Evolutionary conservation across 2,888 invertebrate species (phyloP), one percentile per base, ranked within the genome.

Genomic region (Megalurothrips usitatus): DNA sequence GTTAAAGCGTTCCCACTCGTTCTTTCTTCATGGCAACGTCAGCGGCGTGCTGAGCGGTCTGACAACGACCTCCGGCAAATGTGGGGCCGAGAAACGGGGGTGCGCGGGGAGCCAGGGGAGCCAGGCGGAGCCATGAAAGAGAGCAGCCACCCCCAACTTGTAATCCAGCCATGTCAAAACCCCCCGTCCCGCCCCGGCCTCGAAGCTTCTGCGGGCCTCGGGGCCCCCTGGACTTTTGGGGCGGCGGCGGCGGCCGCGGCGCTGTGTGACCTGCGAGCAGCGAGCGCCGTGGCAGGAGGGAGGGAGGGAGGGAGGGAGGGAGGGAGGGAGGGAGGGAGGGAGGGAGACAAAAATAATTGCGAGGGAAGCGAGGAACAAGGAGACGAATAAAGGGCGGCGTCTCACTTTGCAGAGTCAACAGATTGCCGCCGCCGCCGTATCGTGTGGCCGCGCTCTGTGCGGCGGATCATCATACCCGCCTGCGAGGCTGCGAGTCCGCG

Each of bases 71-170:
- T 9, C 10, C 49, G n/a, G n/a, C n/a, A n/a, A n/a, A n/a, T n/a
- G 52, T 10, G 52, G 10, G 6, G 10, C 19, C 14, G 52, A 12
- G 52, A 17, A n/a, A n/a, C n/a, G 52, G 19, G 6, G 52, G 17
- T 8, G 14, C 58, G 58, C 14, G 58, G 58, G 58, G 58, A 6
- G 17, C 17, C 14, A 14, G 58, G 58, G 58, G 58, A 0, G 58
- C 19, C 17, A 58, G 17, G 58, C 17, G 58, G 19, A 52, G n/a
- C 58, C n/a, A 17, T 58, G 34, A 43, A 58, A 58, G 58, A 58
- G 58, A 58, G 58, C 58, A 58, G 58, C 19, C 68, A 75, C 68
- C 68, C 17, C 8, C 68, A 75, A 75, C 68, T 75, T 75, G 68
- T 75, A 75, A 75, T 75, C 68, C 68, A n/a, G 8, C 23, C 10